Evolutionary conservation across 2,113 vertebrate genomes (phyloP), one percentile per base, ranked within the genome.

Genomic region (Amblyopsis rosae): DNA sequence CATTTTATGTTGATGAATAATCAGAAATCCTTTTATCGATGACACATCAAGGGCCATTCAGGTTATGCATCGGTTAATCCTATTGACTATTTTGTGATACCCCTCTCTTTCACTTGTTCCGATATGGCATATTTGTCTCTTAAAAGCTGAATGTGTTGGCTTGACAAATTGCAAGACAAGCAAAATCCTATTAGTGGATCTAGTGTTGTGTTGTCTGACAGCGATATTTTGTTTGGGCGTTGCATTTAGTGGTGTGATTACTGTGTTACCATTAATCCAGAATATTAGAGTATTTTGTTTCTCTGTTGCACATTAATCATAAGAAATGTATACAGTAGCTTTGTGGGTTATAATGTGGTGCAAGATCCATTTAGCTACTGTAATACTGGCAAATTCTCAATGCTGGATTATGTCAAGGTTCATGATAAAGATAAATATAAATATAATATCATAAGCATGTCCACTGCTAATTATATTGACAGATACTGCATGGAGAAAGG

Each of bases 1-100:
- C 86, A 56, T 86, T 90, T 88, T 90, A 88, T 86, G 89, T 80
- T 80, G 84, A 89, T 77, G 84, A 91, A 92, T 89, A 87, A 92
- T 92, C 87, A 89, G 81, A 90, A 91, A 92, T 92, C 87, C 89
- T 84, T 91, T 92, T 92, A 93, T 92, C 91, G 74, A 89, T 85
- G 89, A 89, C 75, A 90, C 90, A 92, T 92, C 91, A 90, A 89
- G 89, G 79, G 82, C 84, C 82, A 86, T 90, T 89, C 89, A 89
- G 82, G 86, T 90, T 83, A 88, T 86, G 88, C 88, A 84, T 67
- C 50, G 3, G 76, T 83, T 92, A 93, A 93, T 92, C 91, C 91
- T 56, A 85, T 92, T 93, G 86, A 88, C 79, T 88, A 86, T 89
- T 90, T 85, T 81, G 84, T 84, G 77, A 87, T 87, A 84, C 80